phyloP scores from a whole-genome alignment of 2,888 invertebrate genomes.

The Baccha elongata region DNA sequence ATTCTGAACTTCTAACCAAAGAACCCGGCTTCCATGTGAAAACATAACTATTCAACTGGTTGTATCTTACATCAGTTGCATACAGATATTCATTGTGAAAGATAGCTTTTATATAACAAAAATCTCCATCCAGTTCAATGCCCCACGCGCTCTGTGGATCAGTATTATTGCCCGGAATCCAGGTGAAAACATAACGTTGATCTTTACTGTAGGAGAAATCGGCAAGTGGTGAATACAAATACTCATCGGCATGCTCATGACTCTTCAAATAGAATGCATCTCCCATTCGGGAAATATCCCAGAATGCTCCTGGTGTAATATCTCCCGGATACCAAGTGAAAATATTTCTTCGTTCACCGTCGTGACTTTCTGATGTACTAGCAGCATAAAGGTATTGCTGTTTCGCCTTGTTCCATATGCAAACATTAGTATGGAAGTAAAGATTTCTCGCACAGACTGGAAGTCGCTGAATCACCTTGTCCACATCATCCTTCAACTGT shows the following conservation, averaged over 20 bases:
- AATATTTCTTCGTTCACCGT: neutral
- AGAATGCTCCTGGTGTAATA: slow-evolving; percentile 16
- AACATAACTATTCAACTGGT: slow-evolving; percentile 11
- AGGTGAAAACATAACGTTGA: slow-evolving; percentile 31
- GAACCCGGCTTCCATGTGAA: slow-evolving; percentile 31
- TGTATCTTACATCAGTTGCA: slow-evolving; percentile 12
- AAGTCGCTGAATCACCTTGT: slow-evolving; percentile 22
- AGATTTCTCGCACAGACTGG: slow-evolving; percentile 43
- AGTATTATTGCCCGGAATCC: slow-evolving; percentile 36
- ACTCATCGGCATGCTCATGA: slow-evolving; percentile 19
- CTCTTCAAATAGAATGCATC: slow-evolving; percentile 33
- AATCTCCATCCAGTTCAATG: slow-evolving; percentile 29
- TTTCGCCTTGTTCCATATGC: slow-evolving; percentile 45
- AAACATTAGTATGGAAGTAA: slow-evolving; percentile 25
- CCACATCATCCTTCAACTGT: slow-evolving; percentile 12
- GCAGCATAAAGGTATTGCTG: slow-evolving; percentile 41
- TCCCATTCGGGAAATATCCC: slow-evolving; percentile 19
- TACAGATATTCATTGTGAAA: slow-evolving; percentile 31
- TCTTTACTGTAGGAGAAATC: slow-evolving; percentile 10
- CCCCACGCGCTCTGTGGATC: slow-evolving; percentile 41
- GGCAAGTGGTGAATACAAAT: slow-evolving; percentile 30
- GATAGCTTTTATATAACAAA: slow-evolving; percentile 27
- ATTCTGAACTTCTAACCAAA: neutral
- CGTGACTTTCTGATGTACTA: neutral
- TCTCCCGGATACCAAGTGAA: slow-evolving; percentile 1